These are phyloP conservation scores for Leptocoma aspasia DNA, from an alignment of 2,113 vertebrate species.

Conservation along the genomic window DNA sequence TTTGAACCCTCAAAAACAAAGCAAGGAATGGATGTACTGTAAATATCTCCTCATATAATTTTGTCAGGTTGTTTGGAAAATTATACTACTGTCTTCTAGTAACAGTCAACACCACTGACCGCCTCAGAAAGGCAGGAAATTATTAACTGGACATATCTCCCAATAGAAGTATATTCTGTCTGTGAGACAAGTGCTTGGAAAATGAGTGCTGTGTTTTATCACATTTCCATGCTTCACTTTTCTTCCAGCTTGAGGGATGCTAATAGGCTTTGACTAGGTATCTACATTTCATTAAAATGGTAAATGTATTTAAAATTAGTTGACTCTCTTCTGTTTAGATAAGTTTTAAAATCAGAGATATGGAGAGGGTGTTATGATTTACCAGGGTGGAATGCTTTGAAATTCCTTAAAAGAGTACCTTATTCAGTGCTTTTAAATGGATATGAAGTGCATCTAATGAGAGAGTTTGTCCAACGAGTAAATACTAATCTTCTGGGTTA, in stretches of 20 bases:
- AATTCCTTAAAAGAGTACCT: background rate
- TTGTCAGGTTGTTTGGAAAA: background rate
- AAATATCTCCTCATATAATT: background rate
- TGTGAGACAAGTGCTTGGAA: background rate
- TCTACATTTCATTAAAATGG: background rate
- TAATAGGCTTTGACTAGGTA: background rate
- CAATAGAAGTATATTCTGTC: background rate
- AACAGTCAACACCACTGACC: background rate
- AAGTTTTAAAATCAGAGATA: background rate
- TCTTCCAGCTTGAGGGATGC: background rate
- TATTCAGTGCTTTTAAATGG: background rate
- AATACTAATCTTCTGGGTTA: background rate
- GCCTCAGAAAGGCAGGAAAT: background rate
- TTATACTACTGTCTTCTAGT: background rate
- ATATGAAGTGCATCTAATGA: background rate
- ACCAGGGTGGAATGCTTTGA: background rate
- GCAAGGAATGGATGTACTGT: background rate
- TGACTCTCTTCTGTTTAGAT: background rate
- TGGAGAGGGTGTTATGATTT: background rate
- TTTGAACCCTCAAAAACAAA: background rate
- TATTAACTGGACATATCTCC: background rate
- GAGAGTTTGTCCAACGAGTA: background rate
- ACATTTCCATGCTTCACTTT: background rate
- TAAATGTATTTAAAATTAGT: background rate
- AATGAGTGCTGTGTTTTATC: background rate